Conservation (phyloP, 2,113 vertebrate genomes). For the Sialia sialis region DNA sequence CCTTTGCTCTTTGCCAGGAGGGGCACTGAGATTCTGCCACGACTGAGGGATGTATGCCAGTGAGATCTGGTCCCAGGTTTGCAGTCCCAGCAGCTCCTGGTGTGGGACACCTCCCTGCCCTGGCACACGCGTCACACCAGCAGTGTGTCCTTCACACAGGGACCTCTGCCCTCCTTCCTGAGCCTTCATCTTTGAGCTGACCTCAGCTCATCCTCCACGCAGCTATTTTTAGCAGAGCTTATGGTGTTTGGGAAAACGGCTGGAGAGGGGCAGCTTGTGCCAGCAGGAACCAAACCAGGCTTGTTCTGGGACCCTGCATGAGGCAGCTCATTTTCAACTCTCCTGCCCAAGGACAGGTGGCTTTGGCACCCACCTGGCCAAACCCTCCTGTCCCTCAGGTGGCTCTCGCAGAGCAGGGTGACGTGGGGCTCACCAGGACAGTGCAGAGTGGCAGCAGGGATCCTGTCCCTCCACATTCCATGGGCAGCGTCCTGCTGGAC, state of each 20-base stretch:
- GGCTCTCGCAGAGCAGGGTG: background rate
- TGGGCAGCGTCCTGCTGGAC: background rate
- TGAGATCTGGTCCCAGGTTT: background rate
- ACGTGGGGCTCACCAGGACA: background rate
- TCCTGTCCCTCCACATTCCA: background rate
- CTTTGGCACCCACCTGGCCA: background rate
- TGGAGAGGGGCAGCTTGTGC: background rate
- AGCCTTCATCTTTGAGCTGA: background rate
- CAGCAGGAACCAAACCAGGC: background rate
- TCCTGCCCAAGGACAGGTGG: background rate
- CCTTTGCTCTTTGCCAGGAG: background rate
- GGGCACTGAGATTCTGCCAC: background rate
- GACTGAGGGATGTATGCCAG: background rate
- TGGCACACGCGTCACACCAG: background rate
- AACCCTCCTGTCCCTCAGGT: background rate
- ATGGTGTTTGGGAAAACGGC: background rate
- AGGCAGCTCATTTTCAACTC: rapidly evolving
- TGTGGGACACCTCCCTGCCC: background rate
- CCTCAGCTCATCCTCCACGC: background rate
- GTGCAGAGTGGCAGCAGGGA: background rate
- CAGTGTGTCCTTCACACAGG: background rate
- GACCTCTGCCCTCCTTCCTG: background rate
- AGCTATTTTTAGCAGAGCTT: constrained; percentile 10
- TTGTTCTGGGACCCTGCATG: background rate
- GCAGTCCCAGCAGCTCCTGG: background rate